A percentile compares a stretch with the other conserved stretches of the same genome.
phyloP scores from a whole-genome alignment of 2,888 invertebrate species.

The Leucophenga maculata region DNA sequence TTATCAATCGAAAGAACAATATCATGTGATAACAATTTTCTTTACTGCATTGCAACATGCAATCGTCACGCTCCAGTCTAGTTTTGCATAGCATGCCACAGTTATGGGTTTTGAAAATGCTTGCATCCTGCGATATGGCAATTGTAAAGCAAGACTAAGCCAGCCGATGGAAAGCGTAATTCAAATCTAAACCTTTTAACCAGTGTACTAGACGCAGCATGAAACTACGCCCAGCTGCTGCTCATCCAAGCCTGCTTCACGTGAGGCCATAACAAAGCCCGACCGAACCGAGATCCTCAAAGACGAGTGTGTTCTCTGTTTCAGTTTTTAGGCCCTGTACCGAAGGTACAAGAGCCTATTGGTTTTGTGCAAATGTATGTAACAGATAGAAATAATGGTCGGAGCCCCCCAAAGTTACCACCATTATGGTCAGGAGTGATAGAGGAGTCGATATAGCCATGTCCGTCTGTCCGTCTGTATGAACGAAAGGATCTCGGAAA shows the following conservation, averaged over 20 bases:
- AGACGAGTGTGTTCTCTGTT: conserved; percentile 56
- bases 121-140: conserved; percentile 47
- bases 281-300: conserved; percentile 70
- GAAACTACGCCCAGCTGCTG: conserved; percentile 74
- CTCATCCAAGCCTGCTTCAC: conserved; percentile 74
- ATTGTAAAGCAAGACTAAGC: no score
- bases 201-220: conserved; percentile 74
- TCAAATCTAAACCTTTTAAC: conserved; percentile 71
- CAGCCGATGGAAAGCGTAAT: background rate
- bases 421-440: no score
- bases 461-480: no score
- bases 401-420: no score
- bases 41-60: conserved; percentile 49
- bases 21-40: no score
- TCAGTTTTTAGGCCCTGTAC: no score
- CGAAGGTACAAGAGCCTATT: no score
- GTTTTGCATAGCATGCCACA: conserved; percentile 54
- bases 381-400: no score
- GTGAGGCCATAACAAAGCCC: conserved; percentile 74
- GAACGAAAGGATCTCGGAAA: no score
- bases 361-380: no score
- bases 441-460: no score
- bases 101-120: conserved; percentile 47
- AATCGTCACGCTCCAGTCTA: conserved; percentile 48
- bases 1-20: no score